Conservation (phyloP, 2,113 vertebrate genomes). For the Ptychochromis oligacanthus region DNA sequence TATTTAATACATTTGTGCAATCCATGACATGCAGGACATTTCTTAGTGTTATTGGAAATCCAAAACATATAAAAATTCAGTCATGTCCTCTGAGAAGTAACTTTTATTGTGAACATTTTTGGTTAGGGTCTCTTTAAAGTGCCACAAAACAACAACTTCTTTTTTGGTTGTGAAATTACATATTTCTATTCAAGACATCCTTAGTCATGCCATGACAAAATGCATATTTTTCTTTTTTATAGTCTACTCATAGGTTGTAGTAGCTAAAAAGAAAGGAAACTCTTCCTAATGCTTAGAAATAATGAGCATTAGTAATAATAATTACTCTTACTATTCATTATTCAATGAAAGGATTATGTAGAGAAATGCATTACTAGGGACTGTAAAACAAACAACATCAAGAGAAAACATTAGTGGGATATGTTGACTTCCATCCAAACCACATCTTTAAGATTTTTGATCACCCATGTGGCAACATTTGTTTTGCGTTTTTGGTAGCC, state of each 20-base stretch:
- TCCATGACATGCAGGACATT: neutral
- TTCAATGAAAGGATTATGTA: neutral
- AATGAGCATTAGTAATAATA: neutral
- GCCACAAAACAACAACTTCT: constrained; percentile 8
- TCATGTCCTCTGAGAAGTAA: constrained; percentile 15
- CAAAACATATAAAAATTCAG: neutral
- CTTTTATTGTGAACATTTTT: constrained; percentile 23
- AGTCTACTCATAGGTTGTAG: neutral
- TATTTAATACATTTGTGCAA: no score
- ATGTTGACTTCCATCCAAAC: constrained; percentile 17
- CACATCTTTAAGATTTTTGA: neutral
- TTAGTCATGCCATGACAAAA: no score
- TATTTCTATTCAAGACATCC: constrained; percentile 18
- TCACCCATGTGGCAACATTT: neutral
- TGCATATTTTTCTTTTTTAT: neutral
- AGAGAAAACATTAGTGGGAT: neutral
- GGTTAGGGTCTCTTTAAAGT: constrained; percentile 9
- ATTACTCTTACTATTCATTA: neutral
- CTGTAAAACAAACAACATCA: neutral
- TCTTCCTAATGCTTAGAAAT: neutral
- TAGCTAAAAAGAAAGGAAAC: neutral
- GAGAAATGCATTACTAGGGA: neutral
- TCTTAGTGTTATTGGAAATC: constrained; percentile 7
- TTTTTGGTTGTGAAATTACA: constrained; percentile 35
- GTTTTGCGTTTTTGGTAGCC: neutral